These are phyloP conservation scores for Alitta virens DNA, from an alignment of 2,888 invertebrate species.

Conservation along the genomic window DNA sequence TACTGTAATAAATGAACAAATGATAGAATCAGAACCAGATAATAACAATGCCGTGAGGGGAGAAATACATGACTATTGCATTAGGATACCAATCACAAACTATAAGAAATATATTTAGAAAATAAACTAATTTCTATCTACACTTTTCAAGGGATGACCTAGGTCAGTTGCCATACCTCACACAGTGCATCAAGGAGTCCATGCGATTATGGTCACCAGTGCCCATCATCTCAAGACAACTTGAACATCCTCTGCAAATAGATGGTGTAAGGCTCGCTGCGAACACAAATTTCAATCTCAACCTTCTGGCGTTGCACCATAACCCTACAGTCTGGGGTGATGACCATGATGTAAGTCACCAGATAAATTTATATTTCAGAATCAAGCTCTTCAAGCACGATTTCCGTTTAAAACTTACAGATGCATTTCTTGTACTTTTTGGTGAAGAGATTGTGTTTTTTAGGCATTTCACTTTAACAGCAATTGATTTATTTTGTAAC, in stretches of 20 bases:
- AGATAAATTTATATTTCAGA: too few species aligned
- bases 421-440: too few species aligned
- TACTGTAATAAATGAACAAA: too few species aligned
- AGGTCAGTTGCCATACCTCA: not conserved
- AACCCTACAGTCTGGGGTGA: conserved; percentile 10
- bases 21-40: too few species aligned
- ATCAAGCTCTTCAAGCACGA: too few species aligned
- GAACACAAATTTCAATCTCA: not conserved
- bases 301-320: conserved; percentile 6
- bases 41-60: too few species aligned
- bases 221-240: conserved; percentile 2
- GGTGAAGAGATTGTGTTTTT: too few species aligned
- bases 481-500: not conserved
- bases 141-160: not conserved
- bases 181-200: conserved; percentile 10
- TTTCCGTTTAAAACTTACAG: too few species aligned
- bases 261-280: not conserved
- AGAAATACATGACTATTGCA: too few species aligned
- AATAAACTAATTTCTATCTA: not conserved
- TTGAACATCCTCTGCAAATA: not conserved
- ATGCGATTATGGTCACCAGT: conserved; percentile 9
- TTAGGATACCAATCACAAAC: too few species aligned
- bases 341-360: conserved; percentile 6
- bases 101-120: too few species aligned
- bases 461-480: not conserved